Evolutionary conservation across 2,113 vertebrate genomes (phyloP).

Genomic region (Pelobates fuscus): DNA sequence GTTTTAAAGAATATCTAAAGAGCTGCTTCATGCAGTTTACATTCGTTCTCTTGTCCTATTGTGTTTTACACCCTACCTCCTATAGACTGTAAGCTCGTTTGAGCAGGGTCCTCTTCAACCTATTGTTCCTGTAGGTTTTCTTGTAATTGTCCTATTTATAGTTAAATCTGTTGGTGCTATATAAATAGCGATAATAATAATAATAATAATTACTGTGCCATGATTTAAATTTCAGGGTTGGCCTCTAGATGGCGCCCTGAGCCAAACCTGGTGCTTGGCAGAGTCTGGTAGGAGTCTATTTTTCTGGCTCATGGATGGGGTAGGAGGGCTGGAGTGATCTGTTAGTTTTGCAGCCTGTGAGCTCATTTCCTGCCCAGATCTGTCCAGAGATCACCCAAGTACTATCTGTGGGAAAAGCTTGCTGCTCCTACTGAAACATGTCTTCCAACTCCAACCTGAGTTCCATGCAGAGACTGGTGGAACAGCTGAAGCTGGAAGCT

Average conservation of each 20-base stretch:
- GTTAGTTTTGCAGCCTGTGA: constrained; percentile 35
- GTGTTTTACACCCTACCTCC: too few relatives aligned
- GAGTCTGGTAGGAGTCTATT: constrained; percentile 1
- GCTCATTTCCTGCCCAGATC: constrained; percentile 48
- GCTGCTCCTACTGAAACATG: constrained; percentile 61
- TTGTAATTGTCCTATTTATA: too few relatives aligned
- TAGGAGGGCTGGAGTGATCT: constrained; percentile 25
- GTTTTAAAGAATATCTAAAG: too few relatives aligned
- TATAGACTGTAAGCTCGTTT: too few relatives aligned
- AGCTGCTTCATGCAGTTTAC: too few relatives aligned
- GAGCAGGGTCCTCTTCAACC: too few relatives aligned
- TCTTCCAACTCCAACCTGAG: constrained; percentile 80
- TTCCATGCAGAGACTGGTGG: constrained; percentile 81
- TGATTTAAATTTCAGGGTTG: too few relatives aligned
- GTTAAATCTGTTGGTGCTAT: too few relatives aligned
- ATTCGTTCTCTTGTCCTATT: too few relatives aligned
- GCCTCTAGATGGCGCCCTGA: constrained; percentile 20
- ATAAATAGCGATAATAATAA: too few relatives aligned
- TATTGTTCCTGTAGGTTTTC: too few relatives aligned
- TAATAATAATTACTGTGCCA: too few relatives aligned
- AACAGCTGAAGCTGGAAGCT: constrained; percentile 89
- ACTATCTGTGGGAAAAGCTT: not conserved
- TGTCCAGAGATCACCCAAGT: constrained; percentile 10
- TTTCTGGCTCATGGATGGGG: constrained; percentile 14
- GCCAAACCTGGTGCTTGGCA: not conserved